phyloP scores from a whole-genome alignment of 1,140 invertebrate species.

The Acromyrmex charruanus region DNA sequence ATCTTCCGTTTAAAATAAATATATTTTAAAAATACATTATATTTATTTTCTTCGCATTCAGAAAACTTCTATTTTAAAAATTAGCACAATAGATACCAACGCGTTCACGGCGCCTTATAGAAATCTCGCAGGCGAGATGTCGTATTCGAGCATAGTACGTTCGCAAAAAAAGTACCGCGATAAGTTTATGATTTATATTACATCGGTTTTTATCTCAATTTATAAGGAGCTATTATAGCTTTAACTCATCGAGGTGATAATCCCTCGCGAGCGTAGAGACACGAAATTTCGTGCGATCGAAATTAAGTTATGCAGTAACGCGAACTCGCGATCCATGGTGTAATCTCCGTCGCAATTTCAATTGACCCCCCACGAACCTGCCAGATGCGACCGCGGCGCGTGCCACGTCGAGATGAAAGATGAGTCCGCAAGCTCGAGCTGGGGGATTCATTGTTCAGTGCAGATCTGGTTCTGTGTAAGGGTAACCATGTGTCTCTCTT shows the following conservation, averaged over 20 bases:
- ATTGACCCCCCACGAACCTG: constrained; percentile 72
- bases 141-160: not conserved
- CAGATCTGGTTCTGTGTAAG: constrained; percentile 58
- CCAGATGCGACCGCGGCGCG: constrained; percentile 83
- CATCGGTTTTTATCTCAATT: constrained; percentile 18
- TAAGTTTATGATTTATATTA: not conserved
- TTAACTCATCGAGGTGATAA: constrained; percentile 28
- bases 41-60: not conserved
- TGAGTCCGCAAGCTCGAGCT: constrained; percentile 76
- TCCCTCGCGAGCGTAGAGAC: not conserved
- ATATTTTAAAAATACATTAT: not conserved
- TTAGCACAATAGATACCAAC: not conserved
- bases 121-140: not conserved
- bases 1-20: not conserved
- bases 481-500: constrained; percentile 53
- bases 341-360: constrained; percentile 65
- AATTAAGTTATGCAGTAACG: constrained; percentile 58
- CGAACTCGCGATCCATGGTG: constrained; percentile 54
- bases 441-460: constrained; percentile 76
- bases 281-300: constrained; percentile 36
- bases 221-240: constrained; percentile 28
- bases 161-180: not conserved
- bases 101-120: too few species aligned
- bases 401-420: constrained; percentile 84
- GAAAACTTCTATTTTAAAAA: constrained; percentile 6